Evolutionary conservation across 2,797 vertebrate genomes (phyloP).

Genomic region (Scleropages formosus): DNA sequence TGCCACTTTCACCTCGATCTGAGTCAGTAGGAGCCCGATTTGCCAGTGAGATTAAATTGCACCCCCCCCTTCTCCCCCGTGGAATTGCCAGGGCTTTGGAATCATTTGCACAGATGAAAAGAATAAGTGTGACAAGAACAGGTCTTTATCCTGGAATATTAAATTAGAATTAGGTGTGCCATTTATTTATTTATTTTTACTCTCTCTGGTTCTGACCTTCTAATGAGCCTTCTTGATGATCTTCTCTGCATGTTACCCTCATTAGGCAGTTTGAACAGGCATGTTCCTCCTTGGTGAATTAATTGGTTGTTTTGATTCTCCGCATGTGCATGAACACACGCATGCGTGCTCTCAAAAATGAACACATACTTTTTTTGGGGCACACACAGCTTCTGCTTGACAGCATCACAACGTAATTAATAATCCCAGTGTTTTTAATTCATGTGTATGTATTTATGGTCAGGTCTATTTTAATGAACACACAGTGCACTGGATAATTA

Average conservation of each 20-base stretch:
- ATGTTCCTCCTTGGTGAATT: conserved; percentile 56
- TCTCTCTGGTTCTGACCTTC: conserved; percentile 58
- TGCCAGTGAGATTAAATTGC: conserved; percentile 67
- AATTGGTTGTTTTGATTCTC: neutral
- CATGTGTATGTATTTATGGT: conserved; percentile 39
- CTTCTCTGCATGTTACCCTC: conserved; percentile 69
- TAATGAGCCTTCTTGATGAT: conserved; percentile 76
- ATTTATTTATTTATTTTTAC: conserved; percentile 67
- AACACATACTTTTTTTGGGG: conserved; percentile 51
- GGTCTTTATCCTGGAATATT: conserved; percentile 70
- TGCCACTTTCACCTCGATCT: neutral
- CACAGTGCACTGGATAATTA: conserved; percentile 39
- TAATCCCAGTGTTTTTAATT: conserved; percentile 20
- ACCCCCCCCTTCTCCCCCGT: conserved; percentile 54
- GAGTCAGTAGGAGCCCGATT: neutral
- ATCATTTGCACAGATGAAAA: conserved; percentile 69
- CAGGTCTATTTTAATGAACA: conserved; percentile 40
- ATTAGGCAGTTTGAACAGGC: conserved; percentile 68
- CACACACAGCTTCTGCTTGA: conserved; percentile 29
- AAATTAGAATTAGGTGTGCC: conserved; percentile 61
- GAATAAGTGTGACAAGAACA: conserved; percentile 65
- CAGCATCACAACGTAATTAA: conserved; percentile 1
- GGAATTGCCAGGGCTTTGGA: conserved; percentile 59
- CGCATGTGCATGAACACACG: conserved; percentile 13
- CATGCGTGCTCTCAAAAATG: too few species aligned